phyloP scores from a whole-genome alignment of 2,888 invertebrate genomes.

The Lypha dubia region DNA sequence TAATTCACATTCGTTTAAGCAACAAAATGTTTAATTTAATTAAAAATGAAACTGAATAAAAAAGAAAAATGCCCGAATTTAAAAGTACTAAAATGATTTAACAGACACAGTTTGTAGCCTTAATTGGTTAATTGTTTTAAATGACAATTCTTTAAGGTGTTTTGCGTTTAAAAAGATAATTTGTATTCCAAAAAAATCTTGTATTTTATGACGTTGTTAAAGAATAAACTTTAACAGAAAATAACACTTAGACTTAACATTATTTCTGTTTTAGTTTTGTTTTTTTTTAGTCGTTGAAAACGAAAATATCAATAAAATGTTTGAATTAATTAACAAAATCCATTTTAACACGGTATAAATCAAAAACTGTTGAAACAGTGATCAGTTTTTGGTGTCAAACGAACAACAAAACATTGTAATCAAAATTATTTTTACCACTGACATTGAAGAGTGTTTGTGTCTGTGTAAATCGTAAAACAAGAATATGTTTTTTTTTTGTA shows the following conservation, averaged over 20 bases:
- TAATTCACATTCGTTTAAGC: background rate
- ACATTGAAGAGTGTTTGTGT: too few species aligned
- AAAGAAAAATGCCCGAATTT: slow-evolving; percentile 3
- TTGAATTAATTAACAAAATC: slow-evolving; percentile 27
- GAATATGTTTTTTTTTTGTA: too few species aligned
- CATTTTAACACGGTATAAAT: slow-evolving; percentile 34
- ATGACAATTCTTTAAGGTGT: slow-evolving; percentile 27
- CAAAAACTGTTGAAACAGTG: background rate
- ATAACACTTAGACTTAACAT: slow-evolving; percentile 11
- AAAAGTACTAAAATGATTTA: slow-evolving; percentile 65
- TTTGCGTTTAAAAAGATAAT: slow-evolving; percentile 30
- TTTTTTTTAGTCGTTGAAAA: background rate
- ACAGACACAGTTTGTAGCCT: slow-evolving; percentile 74
- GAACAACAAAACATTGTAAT: too few species aligned
- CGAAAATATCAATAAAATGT: slow-evolving; percentile 21
- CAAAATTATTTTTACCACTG: too few species aligned
- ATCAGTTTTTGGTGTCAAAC: background rate
- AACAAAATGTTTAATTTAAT: slow-evolving; percentile 22
- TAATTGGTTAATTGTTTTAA: slow-evolving; percentile 79
- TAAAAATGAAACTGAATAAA: background rate
- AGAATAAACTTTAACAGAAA: slow-evolving; percentile 18
- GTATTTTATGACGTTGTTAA: slow-evolving; percentile 42
- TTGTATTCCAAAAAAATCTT: slow-evolving; percentile 42
- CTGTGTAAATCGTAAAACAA: too few species aligned
- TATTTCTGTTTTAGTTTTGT: background rate